phyloP scores from a whole-genome alignment of 2,888 invertebrate species.

The Nemotelus nigrinus region DNA sequence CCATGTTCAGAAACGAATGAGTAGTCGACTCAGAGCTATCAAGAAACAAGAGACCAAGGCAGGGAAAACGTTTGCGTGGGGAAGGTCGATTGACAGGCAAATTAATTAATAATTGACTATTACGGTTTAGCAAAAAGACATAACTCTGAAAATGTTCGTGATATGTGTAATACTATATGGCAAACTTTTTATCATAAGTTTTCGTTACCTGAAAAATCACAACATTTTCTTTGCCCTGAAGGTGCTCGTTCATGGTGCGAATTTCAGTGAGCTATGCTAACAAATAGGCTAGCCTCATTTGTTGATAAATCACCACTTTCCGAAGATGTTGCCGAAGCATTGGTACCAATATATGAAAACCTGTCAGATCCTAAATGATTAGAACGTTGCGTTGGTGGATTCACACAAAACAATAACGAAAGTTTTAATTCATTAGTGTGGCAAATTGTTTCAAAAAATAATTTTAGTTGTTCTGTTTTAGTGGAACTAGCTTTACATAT shows the following conservation, averaged over 20 bases:
- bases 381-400: slow-evolving; percentile 3
- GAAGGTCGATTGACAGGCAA: not conserved
- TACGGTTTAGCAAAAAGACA: not conserved
- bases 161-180: not conserved
- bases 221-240: slow-evolving; percentile 5
- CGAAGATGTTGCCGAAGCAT: not conserved
- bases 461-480: slow-evolving; percentile 21
- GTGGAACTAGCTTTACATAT: slow-evolving; percentile 36
- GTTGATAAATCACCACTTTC: slow-evolving; percentile 1
- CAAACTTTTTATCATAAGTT: slow-evolving; percentile 2
- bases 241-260: not conserved
- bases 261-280: not conserved
- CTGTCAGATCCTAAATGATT: not conserved
- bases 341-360: not conserved
- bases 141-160: not conserved
- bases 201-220: not conserved
- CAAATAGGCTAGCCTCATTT: not conserved
- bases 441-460: not conserved
- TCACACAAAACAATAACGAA: not conserved
- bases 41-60: not conserved
- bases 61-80: not conserved
- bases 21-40: not conserved
- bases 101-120: not conserved
- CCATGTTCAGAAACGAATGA: slow-evolving; percentile 1
- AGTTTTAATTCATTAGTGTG: slow-evolving; percentile 15